These are phyloP conservation scores for Anastrepha obliqua DNA, from an alignment of 1,140 invertebrate species.

Conservation along the genomic window DNA sequence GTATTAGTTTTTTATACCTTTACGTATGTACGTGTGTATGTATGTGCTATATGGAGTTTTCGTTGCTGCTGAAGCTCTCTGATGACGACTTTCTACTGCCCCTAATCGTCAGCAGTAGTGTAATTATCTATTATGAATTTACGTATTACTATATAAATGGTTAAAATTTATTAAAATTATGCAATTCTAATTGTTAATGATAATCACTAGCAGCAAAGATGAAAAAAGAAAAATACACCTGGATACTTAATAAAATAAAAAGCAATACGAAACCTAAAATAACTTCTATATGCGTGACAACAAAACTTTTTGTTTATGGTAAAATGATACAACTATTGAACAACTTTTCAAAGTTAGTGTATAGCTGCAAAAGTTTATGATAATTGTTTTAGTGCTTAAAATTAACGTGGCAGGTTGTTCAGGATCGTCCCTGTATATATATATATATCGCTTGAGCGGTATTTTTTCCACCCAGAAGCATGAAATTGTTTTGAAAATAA, in stretches of 20 bases:
- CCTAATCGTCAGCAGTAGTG: neutral
- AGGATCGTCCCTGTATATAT: no score
- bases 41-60: no score
- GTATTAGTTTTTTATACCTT: no score
- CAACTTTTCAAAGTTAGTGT: neutral
- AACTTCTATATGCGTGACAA: no score
- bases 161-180: neutral
- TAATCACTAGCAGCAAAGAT: neutral
- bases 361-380: no score
- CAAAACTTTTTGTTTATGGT: no score
- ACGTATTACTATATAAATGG: neutral
- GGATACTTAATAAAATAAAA: neutral
- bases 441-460: no score
- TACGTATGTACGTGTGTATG: no score
- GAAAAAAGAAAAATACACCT: neutral
- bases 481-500: no score
- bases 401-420: no score
- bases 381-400: no score
- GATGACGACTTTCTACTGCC: neutral
- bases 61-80: neutral
- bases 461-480: no score
- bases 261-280: neutral
- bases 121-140: constrained; percentile 6
- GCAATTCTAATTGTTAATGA: neutral
- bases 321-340: neutral